Base-by-base conservation (phyloP, 1,140 invertebrate genomes). In the Dinoponera quadriceps region DNA sequence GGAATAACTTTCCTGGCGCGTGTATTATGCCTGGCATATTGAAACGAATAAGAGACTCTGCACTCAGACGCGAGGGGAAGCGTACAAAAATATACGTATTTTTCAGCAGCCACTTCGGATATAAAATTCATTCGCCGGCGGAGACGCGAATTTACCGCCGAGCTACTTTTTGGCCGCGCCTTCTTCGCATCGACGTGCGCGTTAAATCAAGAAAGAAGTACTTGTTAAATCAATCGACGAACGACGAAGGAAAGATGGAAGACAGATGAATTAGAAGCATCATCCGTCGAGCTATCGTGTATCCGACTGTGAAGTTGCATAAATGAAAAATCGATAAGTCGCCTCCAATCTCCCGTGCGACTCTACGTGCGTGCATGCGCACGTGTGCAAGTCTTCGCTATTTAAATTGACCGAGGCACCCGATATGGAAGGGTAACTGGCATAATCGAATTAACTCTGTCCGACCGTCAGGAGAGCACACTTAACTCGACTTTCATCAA, bases 321-420 rank as follows among this genome's bases (percentile, higher is more conserved):
- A 55, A 38, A 38, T 71, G 33, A 69, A 69, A 80, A 80, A 69
- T 69, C 51, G 18, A 78, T 78, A 57, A 55, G 16, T 22, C 27
- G 7, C 44, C 11, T 54, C 33, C 29, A 54, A 33, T 66, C 14
- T 75, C 9, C 14, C 48, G 14, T 44, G n/a, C n/a, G 22, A 13
- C 5, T 51, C n/a, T 51, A 20, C 44, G 38, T 22, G 25, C 57
- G 16, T 51, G 38, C 20, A 33, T 60, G 72, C 72, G 63, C 9
- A 11, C 69, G 2, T 14, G 63, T 22, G 57, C 20, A 3, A 18
- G 16, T 83, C 25, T 57, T n/a, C n/a, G 27, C 33, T 78, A 73
- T 89, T 89, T 85, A 82, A 88, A 89, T 88, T 86, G 88, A 77
- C 68, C 55, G 72, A 78, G 77, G 49, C 60, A 82, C 44, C 73